Evolutionary conservation across 2,888 invertebrate species (phyloP).

Genomic region (Aphidoletes aphidimyza): DNA sequence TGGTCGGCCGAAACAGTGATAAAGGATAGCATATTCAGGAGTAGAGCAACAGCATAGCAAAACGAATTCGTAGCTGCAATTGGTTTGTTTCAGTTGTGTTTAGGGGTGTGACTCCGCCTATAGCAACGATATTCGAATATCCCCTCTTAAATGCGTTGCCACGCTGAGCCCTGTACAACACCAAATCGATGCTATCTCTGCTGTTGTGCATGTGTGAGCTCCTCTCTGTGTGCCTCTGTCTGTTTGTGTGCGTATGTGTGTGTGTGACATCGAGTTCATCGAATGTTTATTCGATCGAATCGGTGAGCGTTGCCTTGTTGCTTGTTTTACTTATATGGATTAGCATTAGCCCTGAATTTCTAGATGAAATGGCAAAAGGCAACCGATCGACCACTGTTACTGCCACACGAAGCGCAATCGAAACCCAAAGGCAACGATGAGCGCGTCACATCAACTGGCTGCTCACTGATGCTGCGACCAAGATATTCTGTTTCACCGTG

Average conservation of each 20-base stretch:
- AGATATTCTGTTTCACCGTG: no score
- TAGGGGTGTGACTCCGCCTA: conserved; percentile 39
- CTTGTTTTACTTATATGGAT: no score
- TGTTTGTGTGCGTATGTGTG: background rate
- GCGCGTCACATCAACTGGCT: no score
- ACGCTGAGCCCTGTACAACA: no score
- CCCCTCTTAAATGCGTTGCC: conserved; percentile 3
- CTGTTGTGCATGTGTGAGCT: background rate
- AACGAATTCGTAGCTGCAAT: background rate
- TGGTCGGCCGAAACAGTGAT: background rate
- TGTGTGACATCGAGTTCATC: background rate
- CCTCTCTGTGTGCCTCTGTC: background rate
- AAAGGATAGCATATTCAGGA: background rate
- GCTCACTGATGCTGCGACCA: no score
- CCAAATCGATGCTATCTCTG: background rate
- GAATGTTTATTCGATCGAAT: background rate
- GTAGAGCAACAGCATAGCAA: background rate
- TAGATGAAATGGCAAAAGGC: no score
- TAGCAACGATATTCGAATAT: background rate
- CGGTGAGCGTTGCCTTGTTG: background rate
- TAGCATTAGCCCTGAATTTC: background rate
- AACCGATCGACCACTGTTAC: no score
- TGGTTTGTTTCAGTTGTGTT: background rate
- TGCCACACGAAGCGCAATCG: no score
- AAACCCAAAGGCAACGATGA: no score